These are phyloP conservation scores for Anas bernieri DNA, from an alignment of 2,797 vertebrate genomes.

Conservation along the genomic window DNA sequence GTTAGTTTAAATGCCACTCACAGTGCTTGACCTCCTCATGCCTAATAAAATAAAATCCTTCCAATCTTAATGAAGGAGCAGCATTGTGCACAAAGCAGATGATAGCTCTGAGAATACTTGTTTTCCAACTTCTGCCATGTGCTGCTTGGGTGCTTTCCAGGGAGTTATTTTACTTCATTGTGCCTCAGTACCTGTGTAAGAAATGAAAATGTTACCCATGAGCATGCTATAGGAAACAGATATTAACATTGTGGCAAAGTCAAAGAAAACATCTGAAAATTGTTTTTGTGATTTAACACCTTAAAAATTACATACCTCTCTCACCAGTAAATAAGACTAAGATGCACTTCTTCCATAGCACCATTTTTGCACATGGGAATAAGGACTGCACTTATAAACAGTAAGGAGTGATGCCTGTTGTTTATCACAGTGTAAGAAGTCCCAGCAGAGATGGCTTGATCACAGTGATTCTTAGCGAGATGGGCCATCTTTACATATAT, in stretches of 20 bases:
- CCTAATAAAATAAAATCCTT: constrained; percentile 25
- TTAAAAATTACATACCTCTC: not conserved
- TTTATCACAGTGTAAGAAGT: not conserved
- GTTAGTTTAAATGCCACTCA: not conserved
- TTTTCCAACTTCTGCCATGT: constrained; percentile 52
- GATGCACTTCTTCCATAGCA: not conserved
- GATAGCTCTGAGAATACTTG: constrained; percentile 26
- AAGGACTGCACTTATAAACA: not conserved
- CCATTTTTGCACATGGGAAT: not conserved
- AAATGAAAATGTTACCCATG: constrained; percentile 15
- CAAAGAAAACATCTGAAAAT: not conserved
- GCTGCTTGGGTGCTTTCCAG: constrained; percentile 36
- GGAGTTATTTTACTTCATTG: not conserved
- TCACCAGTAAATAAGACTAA: not conserved
- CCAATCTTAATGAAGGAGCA: constrained; percentile 40
- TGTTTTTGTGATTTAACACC: not conserved
- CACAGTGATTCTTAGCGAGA: accelerated
- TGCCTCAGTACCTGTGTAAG: not conserved
- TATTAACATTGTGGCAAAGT: not conserved
- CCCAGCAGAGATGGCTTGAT: not conserved
- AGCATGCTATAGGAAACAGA: not conserved
- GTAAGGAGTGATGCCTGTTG: not conserved
- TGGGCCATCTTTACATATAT: not conserved
- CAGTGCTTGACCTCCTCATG: not conserved
- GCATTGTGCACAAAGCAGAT: constrained; percentile 42